Evolutionary conservation across 2,888 invertebrate genomes (phyloP).

Genomic region (Callinectes sapidus): DNA sequence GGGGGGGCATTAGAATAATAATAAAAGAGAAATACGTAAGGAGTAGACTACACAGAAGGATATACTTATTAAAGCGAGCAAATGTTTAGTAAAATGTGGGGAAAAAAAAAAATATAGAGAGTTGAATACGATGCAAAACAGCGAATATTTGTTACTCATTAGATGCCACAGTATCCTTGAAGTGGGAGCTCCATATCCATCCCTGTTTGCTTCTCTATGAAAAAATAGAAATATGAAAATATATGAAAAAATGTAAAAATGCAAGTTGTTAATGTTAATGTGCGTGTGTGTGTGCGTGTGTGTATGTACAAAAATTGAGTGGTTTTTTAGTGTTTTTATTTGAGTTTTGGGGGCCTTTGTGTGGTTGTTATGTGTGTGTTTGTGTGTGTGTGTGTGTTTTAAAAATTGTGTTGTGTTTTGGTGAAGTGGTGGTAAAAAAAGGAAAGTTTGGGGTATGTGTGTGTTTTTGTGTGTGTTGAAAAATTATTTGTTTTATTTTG

Average conservation of each 20-base stretch:
- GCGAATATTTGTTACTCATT: conserved; percentile 71
- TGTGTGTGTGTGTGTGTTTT: background rate
- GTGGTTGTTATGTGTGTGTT: conserved; percentile 11
- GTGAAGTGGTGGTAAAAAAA: too few relatives aligned
- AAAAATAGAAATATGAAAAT: conserved; percentile 72
- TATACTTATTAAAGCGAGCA: conserved; percentile 68
- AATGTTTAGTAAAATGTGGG: conserved; percentile 67
- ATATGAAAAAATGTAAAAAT: conserved; percentile 68
- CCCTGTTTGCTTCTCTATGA: conserved; percentile 72
- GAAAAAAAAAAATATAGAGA: conserved; percentile 62
- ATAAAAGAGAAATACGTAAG: conserved; percentile 50
- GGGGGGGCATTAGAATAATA: background rate
- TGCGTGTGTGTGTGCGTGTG: conserved; percentile 24
- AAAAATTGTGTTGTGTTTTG: too few relatives aligned
- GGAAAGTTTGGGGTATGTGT: background rate
- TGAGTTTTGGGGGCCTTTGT: background rate
- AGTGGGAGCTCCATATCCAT: conserved; percentile 72
- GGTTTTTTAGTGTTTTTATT: background rate
- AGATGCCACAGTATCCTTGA: conserved; percentile 72
- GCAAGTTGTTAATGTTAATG: conserved; percentile 44
- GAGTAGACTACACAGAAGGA: conserved; percentile 59
- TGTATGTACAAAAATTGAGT: too few relatives aligned
- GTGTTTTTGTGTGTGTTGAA: background rate
- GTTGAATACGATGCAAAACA: conserved; percentile 67
- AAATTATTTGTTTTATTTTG: background rate